Evolutionary conservation across 2,888 invertebrate species (phyloP).

Genomic region (Sialis lutaria): DNA sequence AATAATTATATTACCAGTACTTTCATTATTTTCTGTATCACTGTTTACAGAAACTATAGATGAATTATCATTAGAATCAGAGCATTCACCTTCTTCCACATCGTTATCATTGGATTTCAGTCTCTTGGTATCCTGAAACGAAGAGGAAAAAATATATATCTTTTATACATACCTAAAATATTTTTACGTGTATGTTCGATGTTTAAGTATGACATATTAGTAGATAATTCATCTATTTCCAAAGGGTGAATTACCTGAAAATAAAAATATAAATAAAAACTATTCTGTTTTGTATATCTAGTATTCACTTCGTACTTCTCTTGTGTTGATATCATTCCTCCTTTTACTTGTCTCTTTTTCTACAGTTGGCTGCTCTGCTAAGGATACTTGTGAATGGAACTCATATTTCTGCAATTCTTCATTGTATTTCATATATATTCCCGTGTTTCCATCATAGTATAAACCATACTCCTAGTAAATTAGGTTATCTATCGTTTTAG

Average conservation of each 20-base stretch:
- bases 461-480: constrained; percentile 67
- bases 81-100: constrained; percentile 51
- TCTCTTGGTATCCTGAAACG: constrained; percentile 10
- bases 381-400: constrained; percentile 58
- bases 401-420: constrained; percentile 55
- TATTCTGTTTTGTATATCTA: not conserved
- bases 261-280: too few species aligned
- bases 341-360: constrained; percentile 18
- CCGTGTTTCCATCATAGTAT: constrained; percentile 76
- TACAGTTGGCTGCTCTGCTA: constrained; percentile 3
- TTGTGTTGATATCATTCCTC: constrained; percentile 28
- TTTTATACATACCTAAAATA: constrained; percentile 33
- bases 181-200: constrained; percentile 32
- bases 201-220: constrained; percentile 23
- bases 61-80: constrained; percentile 28
- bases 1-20: constrained; percentile 10
- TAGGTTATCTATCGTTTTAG: too few species aligned
- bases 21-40: constrained; percentile 5
- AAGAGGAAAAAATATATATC: constrained; percentile 9
- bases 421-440: constrained; percentile 71
- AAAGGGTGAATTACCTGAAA: constrained; percentile 23
- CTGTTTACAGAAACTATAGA: not conserved
- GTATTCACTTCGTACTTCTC: constrained; percentile 14
- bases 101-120: constrained; percentile 16
- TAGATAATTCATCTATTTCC: constrained; percentile 23